Conservation (phyloP, 2,113 vertebrate genomes). For the Sinosuthora webbiana region DNA sequence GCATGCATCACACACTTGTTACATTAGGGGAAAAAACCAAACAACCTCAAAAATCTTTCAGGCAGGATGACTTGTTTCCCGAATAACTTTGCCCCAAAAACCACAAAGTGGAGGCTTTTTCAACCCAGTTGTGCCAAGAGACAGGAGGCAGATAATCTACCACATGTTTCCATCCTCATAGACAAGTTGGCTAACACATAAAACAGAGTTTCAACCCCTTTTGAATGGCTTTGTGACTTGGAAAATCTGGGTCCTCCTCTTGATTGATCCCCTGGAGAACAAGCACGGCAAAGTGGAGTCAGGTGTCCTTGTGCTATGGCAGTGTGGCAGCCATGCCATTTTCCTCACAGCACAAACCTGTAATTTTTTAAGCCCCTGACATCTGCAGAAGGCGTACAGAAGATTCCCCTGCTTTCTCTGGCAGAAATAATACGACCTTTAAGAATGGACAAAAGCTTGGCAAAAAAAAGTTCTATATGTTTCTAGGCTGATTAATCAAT, state of each 20-base stretch:
- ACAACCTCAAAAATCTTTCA: not conserved
- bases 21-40: not conserved
- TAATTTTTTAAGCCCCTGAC: not conserved
- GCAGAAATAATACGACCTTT: conserved; percentile 54
- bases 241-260: not conserved
- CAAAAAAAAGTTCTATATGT: conserved; percentile 9
- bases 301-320: not conserved
- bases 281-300: not conserved
- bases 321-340: not conserved
- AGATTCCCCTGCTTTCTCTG: not conserved
- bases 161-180: not conserved
- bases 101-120: not conserved
- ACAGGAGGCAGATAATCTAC: not conserved
- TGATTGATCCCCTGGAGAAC: not conserved
- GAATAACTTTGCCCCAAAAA: not conserved
- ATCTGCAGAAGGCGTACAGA: not conserved
- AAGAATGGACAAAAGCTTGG: conserved; percentile 38
- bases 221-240: not conserved
- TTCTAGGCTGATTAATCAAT: conserved; percentile 73
- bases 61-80: not conserved
- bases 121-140: not conserved
- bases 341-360: not conserved
- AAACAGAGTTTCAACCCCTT: not conserved
- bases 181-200: not conserved
- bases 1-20: rapidly evolving